Base-by-base conservation (phyloP, 2,888 invertebrate genomes). In the Lysandra coridon region DNA sequence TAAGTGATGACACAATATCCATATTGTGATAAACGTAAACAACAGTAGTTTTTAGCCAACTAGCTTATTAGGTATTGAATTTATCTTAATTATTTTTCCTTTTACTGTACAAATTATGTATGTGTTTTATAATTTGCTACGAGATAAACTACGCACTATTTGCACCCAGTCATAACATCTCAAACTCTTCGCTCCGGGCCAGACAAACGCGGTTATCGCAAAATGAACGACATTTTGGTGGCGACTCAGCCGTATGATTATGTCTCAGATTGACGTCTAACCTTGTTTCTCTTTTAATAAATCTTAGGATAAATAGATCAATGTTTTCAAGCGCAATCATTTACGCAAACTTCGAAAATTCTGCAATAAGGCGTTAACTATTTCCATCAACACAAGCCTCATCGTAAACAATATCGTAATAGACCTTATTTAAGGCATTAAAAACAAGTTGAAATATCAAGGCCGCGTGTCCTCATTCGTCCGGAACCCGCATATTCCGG, bases 131-230 rank as follows among this genome's bases (percentile, higher is more conserved):
- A 62, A n/a, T 62, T 23, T 62, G 62, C 2, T 57, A 57, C 1
- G 69, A 4, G 14, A 37, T 69, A 37, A 17, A 69, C 5, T 64
- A 14, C 69, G 33, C 33, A 37, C 12, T 4, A 33, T 33, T 37
- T 69, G 4, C 14, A 17, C 12, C 7, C 23, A 49, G 49, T 49
- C 49, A 23, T 33, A 33, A 69, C 30, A 30, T 30, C 30, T 10
- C 23, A 62, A 62, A 14, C 64, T 64, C 64, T 30, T 37, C 1
- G 17, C 69, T 37, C 69, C 69, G 33, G 69, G 44, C n/a, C 74
- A 74, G 74, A 74, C 75, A 79, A 80, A 80, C 77, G 78, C 79
- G 81, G 80, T 78, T 78, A 78, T 78, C 78, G 69, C 69, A n/a
- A n/a, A 44, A 44, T 74, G 74, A 69, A 33, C 78, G 62, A 40